A percentile compares a stretch with the other conserved stretches of the same genome.
Evolutionary conservation across 2,888 invertebrate species (phyloP).

Genomic region (Oeneis ivallda): DNA sequence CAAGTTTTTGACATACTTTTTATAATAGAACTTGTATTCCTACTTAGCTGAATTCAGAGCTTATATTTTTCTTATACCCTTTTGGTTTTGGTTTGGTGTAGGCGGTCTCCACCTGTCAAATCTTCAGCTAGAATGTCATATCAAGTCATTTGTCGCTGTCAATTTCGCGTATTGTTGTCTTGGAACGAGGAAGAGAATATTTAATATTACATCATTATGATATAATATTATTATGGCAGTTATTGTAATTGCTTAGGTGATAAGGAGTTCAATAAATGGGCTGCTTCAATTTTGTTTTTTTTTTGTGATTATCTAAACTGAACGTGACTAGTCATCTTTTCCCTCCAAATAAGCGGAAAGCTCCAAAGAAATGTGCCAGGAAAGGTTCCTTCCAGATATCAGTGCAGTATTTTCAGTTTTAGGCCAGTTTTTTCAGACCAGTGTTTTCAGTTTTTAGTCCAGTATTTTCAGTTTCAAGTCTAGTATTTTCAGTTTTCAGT

Average conservation of each 20-base stretch:
- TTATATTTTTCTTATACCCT: background rate
- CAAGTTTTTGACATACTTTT: background rate
- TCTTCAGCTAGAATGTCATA: slow-evolving; percentile 9
- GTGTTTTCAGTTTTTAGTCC: too few relatives aligned
- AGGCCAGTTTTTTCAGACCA: too few relatives aligned
- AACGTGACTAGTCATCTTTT: too few relatives aligned
- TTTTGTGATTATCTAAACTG: too few relatives aligned
- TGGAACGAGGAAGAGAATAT: slow-evolving; percentile 18
- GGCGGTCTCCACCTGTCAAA: slow-evolving; percentile 22
- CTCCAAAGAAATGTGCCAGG: too few relatives aligned
- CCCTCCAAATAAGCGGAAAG: too few relatives aligned
- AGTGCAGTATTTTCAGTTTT: too few relatives aligned
- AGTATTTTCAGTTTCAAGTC: too few relatives aligned
- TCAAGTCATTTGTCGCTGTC: slow-evolving; percentile 28
- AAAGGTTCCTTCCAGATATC: too few relatives aligned
- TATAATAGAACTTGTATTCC: background rate
- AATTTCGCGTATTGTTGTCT: slow-evolving; percentile 20
- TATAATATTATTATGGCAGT: slow-evolving; percentile 7
- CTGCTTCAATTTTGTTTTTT: too few relatives aligned
- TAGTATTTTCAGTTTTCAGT: too few relatives aligned
- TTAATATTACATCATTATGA: slow-evolving; percentile 20
- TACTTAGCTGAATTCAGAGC: too few relatives aligned
- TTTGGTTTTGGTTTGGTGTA: background rate
- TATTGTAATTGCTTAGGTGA: background rate
- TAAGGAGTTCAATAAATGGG: background rate